Evolutionary conservation across 1,140 invertebrate genomes (phyloP).

Genomic region (Drosophila varians): DNA sequence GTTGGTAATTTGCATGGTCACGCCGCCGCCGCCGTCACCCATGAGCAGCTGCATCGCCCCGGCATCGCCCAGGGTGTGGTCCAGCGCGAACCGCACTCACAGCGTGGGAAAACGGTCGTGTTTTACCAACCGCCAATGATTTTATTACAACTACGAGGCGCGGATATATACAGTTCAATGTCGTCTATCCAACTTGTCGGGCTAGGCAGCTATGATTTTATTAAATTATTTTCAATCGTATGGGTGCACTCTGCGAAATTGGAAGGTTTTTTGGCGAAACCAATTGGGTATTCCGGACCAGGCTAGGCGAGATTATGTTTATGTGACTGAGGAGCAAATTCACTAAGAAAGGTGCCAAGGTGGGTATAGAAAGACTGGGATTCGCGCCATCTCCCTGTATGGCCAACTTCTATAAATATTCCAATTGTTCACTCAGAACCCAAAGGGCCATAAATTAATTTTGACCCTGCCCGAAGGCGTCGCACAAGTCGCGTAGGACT

Average conservation of each 20-base stretch:
- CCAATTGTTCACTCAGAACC: slow-evolving; percentile 17
- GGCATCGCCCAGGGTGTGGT: slow-evolving; percentile 31
- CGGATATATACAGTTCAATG: slow-evolving; percentile 22
- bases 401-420: too few relatives aligned
- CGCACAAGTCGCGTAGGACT: slow-evolving; percentile 52
- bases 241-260: neutral
- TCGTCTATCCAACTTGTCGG: slow-evolving; percentile 1
- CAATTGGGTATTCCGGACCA: neutral
- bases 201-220: slow-evolving; percentile 5
- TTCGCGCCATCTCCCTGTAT: too few relatives aligned
- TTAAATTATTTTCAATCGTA: slow-evolving; percentile 10
- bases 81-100: neutral
- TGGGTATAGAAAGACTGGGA: too few relatives aligned
- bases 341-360: too few relatives aligned
- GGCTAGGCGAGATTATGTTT: too few relatives aligned
- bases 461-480: slow-evolving; percentile 21
- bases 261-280: neutral
- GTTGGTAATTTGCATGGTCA: slow-evolving; percentile 35
- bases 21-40: slow-evolving; percentile 10
- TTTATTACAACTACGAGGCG: neutral
- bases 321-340: too few relatives aligned
- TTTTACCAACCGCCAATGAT: slow-evolving; percentile 1
- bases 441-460: slow-evolving; percentile 49
- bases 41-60: slow-evolving; percentile 29
- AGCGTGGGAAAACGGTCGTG: slow-evolving; percentile 34